phyloP scores from a whole-genome alignment of 2,113 vertebrate genomes.

The Lonchura striata region DNA sequence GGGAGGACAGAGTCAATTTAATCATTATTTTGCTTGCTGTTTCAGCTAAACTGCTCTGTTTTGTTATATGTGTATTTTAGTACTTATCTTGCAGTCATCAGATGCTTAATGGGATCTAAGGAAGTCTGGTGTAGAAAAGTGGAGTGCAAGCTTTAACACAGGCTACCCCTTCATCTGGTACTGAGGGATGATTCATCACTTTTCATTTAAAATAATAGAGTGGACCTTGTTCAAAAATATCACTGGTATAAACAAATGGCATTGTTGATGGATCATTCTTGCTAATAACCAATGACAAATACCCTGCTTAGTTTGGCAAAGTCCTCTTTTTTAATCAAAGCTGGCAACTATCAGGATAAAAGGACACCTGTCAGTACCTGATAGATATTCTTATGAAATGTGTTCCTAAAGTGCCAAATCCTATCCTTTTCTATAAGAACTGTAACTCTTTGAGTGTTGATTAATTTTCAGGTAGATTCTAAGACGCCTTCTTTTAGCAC shows the following conservation, averaged over 20 bases:
- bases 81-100: not conserved
- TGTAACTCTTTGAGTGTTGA: not conserved
- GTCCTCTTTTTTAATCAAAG: conserved; percentile 8
- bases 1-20: not conserved
- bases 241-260: not conserved
- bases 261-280: not conserved
- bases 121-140: not conserved
- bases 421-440: not conserved
- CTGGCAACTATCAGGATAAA: not conserved
- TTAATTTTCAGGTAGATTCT: not conserved
- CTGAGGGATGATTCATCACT: not conserved
- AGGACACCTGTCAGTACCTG: not conserved
- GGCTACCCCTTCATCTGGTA: not conserved
- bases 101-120: not conserved
- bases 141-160: not conserved
- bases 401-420: not conserved
- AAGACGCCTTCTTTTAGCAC: not conserved
- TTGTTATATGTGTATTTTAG: not conserved
- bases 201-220: conserved; percentile 16
- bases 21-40: not conserved
- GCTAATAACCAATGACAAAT: not conserved
- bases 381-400: not conserved
- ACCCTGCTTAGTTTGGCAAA: not conserved
- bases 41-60: not conserved
- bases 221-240: not conserved